phyloP scores from a whole-genome alignment of 2,888 invertebrate genomes.

The Iphiclides podalirius region DNA sequence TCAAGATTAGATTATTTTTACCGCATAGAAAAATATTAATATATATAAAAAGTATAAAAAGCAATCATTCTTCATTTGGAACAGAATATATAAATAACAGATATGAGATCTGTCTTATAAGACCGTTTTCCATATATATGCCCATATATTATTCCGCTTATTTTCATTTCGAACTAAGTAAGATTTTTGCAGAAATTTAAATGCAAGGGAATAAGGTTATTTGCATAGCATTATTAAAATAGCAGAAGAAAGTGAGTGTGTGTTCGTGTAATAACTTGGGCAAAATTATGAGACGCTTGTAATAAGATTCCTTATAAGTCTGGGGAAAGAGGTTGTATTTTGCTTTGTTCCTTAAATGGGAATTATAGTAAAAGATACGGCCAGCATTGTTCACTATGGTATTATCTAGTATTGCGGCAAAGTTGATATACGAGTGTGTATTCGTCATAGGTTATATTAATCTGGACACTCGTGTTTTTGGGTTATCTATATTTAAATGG shows the following conservation, averaged over 20 bases:
- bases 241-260: neutral
- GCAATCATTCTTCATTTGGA: neutral
- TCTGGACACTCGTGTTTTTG: too few relatives aligned
- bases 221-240: neutral
- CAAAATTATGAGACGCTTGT: neutral
- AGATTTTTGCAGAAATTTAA: neutral
- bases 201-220: neutral
- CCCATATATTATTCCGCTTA: neutral
- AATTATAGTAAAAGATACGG: too few relatives aligned
- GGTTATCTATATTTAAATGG: too few relatives aligned
- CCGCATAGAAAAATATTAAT: too few relatives aligned
- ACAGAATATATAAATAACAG: neutral
- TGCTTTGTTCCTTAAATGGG: too few relatives aligned
- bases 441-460: too few relatives aligned
- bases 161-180: neutral
- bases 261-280: neutral
- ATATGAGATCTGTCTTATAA: too few relatives aligned
- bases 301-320: neutral
- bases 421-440: too few relatives aligned
- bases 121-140: neutral
- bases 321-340: neutral
- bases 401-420: too few relatives aligned
- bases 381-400: too few relatives aligned
- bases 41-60: too few relatives aligned
- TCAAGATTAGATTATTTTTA: too few relatives aligned